Percentiles rank a stretch among this genome's conserved stretches.
These are phyloP conservation scores for Ciconia stormi DNA, from an alignment of 2,113 vertebrate genomes.

Conservation along the genomic window DNA sequence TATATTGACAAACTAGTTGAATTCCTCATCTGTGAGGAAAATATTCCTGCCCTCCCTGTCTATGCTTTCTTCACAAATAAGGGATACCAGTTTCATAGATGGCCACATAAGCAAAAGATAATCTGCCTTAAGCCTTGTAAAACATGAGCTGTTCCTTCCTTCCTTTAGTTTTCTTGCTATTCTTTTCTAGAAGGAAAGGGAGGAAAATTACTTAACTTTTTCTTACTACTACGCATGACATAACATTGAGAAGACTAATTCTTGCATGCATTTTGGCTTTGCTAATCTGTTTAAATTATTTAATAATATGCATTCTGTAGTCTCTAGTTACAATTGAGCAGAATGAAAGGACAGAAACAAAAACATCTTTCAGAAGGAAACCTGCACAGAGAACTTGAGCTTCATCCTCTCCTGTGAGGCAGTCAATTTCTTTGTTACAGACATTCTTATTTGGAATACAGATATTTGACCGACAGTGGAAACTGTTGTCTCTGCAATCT, in stretches of 20 bases:
- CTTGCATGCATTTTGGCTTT: neutral
- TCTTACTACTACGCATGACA: neutral
- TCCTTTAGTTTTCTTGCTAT: neutral
- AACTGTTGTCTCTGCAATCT: slow-evolving; percentile 78
- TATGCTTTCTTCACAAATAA: neutral
- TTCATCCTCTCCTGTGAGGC: slow-evolving; percentile 89
- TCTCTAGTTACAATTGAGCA: neutral
- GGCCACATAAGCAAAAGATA: neutral
- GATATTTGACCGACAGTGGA: slow-evolving; percentile 81
- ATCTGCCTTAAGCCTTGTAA: neutral
- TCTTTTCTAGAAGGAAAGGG: neutral
- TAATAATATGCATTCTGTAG: neutral
- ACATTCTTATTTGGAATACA: slow-evolving; percentile 76
- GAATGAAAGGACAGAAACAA: neutral
- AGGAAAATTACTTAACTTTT: neutral
- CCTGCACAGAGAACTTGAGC: slow-evolving; percentile 46
- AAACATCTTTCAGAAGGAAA: slow-evolving; percentile 16
- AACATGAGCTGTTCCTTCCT: neutral
- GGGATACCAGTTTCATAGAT: neutral
- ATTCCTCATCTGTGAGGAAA: neutral
- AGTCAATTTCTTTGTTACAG: slow-evolving; percentile 82
- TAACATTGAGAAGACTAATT: neutral
- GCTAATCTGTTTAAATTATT: neutral
- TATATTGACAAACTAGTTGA: neutral
- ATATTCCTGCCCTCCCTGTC: neutral